Evolutionary conservation across 2,888 invertebrate genomes (phyloP).

Genomic region (Lochmaea capreae): DNA sequence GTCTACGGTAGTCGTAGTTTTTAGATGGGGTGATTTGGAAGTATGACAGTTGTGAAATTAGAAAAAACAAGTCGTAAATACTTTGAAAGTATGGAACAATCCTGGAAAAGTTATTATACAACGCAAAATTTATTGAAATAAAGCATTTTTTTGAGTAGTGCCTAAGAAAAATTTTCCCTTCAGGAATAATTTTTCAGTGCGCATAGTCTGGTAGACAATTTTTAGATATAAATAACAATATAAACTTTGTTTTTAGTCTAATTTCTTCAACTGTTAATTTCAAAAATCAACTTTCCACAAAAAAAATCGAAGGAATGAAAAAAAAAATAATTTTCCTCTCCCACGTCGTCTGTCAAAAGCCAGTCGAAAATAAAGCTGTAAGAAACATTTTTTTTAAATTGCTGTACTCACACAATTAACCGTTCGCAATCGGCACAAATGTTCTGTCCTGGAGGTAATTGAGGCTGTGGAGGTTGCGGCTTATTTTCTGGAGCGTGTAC

Average conservation of each 20-base stretch:
- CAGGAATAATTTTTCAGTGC: too few relatives aligned
- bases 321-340: slow-evolving; percentile 9
- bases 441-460: slow-evolving; percentile 88
- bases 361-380: slow-evolving; percentile 26
- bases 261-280: neutral
- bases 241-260: neutral
- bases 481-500: slow-evolving; percentile 79
- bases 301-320: too few relatives aligned
- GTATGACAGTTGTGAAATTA: neutral
- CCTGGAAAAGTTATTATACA: too few relatives aligned
- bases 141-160: too few relatives aligned
- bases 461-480: slow-evolving; percentile 75
- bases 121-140: too few relatives aligned
- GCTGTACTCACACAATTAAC: slow-evolving; percentile 92
- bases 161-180: too few relatives aligned
- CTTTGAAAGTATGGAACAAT: neutral
- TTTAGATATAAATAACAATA: too few relatives aligned
- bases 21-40: neutral
- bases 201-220: too few relatives aligned
- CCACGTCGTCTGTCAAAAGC: slow-evolving; percentile 19
- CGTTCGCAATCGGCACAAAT: slow-evolving; percentile 98
- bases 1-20: neutral
- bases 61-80: neutral
- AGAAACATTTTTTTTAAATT: slow-evolving; percentile 1
- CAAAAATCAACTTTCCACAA: neutral